Evolutionary conservation across 1,140 invertebrate genomes (phyloP), one percentile per base, ranked within the genome.

Genomic region (Drosophila pallidifrons): DNA sequence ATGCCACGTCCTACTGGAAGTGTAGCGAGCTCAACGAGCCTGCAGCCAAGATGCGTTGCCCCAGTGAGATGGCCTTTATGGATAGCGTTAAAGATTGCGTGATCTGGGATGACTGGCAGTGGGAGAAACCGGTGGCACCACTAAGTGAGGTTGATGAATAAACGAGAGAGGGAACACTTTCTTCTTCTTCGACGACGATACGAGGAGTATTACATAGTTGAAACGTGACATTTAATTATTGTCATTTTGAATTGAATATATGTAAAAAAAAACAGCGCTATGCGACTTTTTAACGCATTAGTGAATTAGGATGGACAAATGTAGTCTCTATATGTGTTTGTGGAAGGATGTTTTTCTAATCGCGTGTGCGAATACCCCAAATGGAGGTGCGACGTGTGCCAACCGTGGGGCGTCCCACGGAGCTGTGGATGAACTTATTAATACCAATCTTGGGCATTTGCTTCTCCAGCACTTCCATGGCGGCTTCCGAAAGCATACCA

Each of bases 361-460:
- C 97, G 91, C 97, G 94, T 41, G 97, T 97, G 73, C 96, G 93
- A 5, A 97, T 93, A 1, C 96, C 96, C 97, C 97, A 99, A 83
- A 99, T 96, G 28, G 97, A 98, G 0, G 97, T 98, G 80, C 97
- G 94, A 77, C 96, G 93, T 10, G 96, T 95, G 1, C 97, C 97
- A 8, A 98, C 97, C 0, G 97, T 98, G 0, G 98, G 98, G 35
- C 98, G 93, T 1, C 97, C 97, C 20, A 98, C 95, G 1, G 96
- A 96, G 77, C 97, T 94, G 77, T 94, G 94, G 77, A 94, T 94
- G 54, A 94, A 94, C 66, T 94, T 93, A 85, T 94, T 94, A 63
- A 94, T 86, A 15, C 93, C 93, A 52, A 94, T 92, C 25, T 92
- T 77, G 58, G 94, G 92, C 93, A 92, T 93, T 75, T 93, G 94